Base-by-base conservation (phyloP, 1,140 invertebrate species). In the Calliphora vicina region DNA sequence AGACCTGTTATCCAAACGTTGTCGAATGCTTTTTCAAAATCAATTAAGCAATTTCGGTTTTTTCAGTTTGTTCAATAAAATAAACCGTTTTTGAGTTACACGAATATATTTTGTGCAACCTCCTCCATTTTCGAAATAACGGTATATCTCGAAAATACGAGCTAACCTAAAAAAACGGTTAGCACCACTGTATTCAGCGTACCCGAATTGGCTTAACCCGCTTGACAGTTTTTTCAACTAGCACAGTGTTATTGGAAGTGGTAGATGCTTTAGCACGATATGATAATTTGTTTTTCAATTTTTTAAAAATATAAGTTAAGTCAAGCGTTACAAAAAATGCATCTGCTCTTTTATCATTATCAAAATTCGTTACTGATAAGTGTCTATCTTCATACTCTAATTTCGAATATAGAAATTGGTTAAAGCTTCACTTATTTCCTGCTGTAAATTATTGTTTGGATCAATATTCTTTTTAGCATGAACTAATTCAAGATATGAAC, bases 11-110 rank as follows among this genome's bases (percentile, higher is more conserved):
- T 80, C 78, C 78, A 80, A 50, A 80, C 25, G 13, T 23, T 50
- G 17, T 80, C 45, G 12, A 80, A 80, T 1, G 45, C 78, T 25
- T 80, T 80, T 50, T 80, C 78, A 57, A 57, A 57, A 80, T 80
- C 43, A 2, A 61, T 50, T 2, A 57, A 26, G 23, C 78, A 80
- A 25, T n/a, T n/a, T n/a, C n/a, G n/a, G n/a, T n/a, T n/a, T n/a
- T n/a, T n/a, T n/a, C n/a, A n/a, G n/a, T n/a, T n/a, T n/a, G n/a
- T n/a, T n/a, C n/a, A n/a, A n/a, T n/a, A n/a, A n/a, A n/a, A n/a
- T n/a, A n/a, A n/a, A n/a, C n/a, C n/a, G n/a, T n/a, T n/a, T n/a
- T n/a, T n/a, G n/a, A n/a, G n/a, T n/a, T n/a, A n/a, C 78, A 15
- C 45, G 43, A 35, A 45, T 80, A 17, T 20, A 29, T 15, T 13